Percentiles rank a stretch among this genome's conserved stretches.
phyloP scores from a whole-genome alignment of 2,888 invertebrate species.

The Galeopsomyia nigrocyanea region DNA sequence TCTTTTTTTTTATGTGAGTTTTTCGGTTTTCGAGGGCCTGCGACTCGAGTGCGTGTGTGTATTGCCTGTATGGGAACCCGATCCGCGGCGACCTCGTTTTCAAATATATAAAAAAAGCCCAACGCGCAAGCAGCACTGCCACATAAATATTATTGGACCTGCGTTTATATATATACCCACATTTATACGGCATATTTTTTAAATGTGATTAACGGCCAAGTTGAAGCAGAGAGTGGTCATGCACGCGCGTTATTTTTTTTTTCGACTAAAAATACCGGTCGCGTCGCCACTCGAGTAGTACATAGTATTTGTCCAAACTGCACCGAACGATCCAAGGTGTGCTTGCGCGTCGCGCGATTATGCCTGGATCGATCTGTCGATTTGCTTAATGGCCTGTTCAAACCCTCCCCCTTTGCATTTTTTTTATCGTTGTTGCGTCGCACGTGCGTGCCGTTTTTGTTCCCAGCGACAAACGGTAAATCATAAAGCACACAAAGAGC shows the following conservation, averaged over 20 bases:
- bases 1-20: not conserved
- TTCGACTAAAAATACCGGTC: not conserved
- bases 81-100: constrained; percentile 37
- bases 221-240: not conserved
- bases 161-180: constrained; percentile 14
- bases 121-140: too few species aligned
- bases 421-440: too few species aligned
- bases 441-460: too few species aligned
- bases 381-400: not conserved
- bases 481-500: too few species aligned
- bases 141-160: constrained; percentile 39
- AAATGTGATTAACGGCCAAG: constrained; percentile 30
- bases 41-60: not conserved
- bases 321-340: too few species aligned
- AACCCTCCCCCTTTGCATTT: too few species aligned
- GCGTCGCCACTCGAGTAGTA: not conserved
- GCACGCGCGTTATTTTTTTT: not conserved
- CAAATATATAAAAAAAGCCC: constrained; percentile 31
- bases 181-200: not conserved
- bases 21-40: too few species aligned
- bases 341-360: not conserved
- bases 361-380: constrained; percentile 19
- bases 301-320: constrained; percentile 4
- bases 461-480: too few species aligned
- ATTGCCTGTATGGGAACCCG: constrained; percentile 24